Evolutionary conservation across 2,888 invertebrate genomes (phyloP), one percentile per base, ranked within the genome.

Genomic region (Phorcus lineatus): DNA sequence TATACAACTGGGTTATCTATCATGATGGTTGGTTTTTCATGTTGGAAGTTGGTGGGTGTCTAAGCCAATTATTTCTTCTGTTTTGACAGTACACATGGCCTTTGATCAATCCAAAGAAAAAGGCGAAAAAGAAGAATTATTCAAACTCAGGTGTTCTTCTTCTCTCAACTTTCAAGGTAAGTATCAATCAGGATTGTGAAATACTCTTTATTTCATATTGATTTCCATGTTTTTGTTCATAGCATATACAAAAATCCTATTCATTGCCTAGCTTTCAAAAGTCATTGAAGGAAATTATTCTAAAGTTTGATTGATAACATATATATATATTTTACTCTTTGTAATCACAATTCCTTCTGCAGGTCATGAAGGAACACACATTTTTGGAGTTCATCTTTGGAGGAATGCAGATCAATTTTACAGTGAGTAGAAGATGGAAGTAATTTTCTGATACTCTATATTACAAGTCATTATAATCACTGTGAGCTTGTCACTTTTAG

Each of bases 341-440:
- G 13, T 1, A 47, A 11, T 47, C 13, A 47, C 47, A 6, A 47
- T 13, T 47, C 19, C 57, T 66, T 77, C 67, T 83, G 13, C 85
- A 92, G 91, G 81, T 91, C 4, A 80, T 85, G 31, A 89, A 88
- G 79, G 86, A 87, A 11, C 87, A 91, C 80, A 86, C 90, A 0
- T 93, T 93, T 82, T 84, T 93, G 74, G 93, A 93, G 79, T 93
- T 84, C 80, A 87, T 93, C 11, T 90, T 91, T 84, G 91, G 91
- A 76, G 94, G 94, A 77, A 87, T 91, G 84, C 91, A 93, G 84
- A 90, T 92, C 66, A 92, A 92, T 82, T 92, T 92, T 82, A 92
- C 92, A 16, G 92, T 92, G 83, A 88, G 92, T 88, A 53, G 67
- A 31, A 9, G 13, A 16, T 11, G 4, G 36, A 24, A 24, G 24